phyloP scores from a whole-genome alignment of 1,140 invertebrate species.

The Coptotermes formosanus region DNA sequence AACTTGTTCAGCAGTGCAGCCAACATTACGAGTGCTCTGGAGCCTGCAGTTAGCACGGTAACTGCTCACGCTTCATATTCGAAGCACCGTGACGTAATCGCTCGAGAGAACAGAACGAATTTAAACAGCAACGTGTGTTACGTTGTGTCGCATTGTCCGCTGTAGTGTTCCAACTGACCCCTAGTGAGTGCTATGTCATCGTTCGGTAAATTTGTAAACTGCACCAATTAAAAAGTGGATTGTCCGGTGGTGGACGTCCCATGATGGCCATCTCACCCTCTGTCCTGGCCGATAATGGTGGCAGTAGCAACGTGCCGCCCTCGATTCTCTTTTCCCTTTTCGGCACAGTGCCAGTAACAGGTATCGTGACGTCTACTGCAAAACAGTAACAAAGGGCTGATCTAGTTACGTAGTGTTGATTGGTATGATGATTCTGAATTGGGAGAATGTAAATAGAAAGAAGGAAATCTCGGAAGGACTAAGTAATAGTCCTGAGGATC shows the following conservation, averaged over 20 bases:
- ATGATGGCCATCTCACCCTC: not conserved
- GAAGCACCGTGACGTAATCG: not conserved
- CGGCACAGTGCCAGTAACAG: not conserved
- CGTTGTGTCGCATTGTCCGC: not conserved
- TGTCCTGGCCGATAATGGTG: not conserved
- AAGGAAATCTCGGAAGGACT: no score
- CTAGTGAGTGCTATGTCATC: not conserved
- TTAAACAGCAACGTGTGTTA: not conserved
- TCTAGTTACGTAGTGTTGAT: no score
- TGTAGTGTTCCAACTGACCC: not conserved
- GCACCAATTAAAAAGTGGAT: not conserved
- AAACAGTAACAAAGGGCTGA: no score
- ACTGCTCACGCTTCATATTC: not conserved
- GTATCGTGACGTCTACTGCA: not conserved
- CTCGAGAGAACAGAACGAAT: not conserved
- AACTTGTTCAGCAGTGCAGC: no score
- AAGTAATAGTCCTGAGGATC: no score
- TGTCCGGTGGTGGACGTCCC: not conserved
- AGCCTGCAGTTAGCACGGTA: not conserved
- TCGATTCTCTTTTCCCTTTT: not conserved
- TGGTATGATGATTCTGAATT: no score
- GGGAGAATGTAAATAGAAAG: no score
- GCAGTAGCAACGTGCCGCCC: not conserved
- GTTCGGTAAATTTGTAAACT: not conserved
- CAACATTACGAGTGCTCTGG: no score